Percentiles rank a stretch among this genome's conserved stretches.
Conservation (phyloP, 1,140 invertebrate genomes). For the Contarinia nasturtii region DNA sequence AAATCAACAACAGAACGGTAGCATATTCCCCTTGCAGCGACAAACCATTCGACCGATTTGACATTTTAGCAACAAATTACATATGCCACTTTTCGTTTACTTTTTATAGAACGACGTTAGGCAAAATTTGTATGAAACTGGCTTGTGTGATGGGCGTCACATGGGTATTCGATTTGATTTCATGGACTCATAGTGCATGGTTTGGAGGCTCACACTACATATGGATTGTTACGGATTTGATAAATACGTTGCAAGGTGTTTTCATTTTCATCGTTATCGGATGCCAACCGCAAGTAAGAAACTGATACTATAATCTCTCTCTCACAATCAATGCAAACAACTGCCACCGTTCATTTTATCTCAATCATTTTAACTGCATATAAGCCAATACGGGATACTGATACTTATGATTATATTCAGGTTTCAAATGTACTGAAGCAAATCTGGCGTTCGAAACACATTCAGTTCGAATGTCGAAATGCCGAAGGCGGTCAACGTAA, state of each 20-base stretch:
- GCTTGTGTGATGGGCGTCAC: constrained; percentile 72
- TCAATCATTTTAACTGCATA: too few relatives aligned
- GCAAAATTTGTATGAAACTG: constrained; percentile 60
- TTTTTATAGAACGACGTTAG: constrained; percentile 43
- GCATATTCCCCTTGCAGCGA: neutral
- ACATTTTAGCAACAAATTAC: too few relatives aligned
- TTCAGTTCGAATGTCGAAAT: constrained; percentile 28
- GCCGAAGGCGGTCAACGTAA: constrained; percentile 33
- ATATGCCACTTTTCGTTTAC: too few relatives aligned
- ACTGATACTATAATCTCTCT: neutral
- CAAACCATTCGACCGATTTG: too few relatives aligned
- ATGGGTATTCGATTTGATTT: constrained; percentile 62
- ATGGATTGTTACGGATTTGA: constrained; percentile 61
- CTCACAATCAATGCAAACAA: too few relatives aligned
- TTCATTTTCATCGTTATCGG: constrained; percentile 77
- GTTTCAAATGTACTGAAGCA: constrained; percentile 46
- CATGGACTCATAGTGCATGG: constrained; percentile 23
- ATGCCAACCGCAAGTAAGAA: constrained; percentile 56
- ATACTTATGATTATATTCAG: too few relatives aligned
- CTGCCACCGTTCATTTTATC: too few relatives aligned
- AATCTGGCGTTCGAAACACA: constrained; percentile 34
- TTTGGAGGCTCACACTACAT: constrained; percentile 52
- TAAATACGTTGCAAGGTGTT: constrained; percentile 69
- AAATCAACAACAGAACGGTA: constrained; percentile 71
- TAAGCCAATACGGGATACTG: too few relatives aligned